These are phyloP conservation scores for human DNA, from an alignment of 2,113 vertebrate genomes.

Conservation along the genomic window GRCh38 chr14:29347001-29347500, in stretches of 20 bases:
- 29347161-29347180: background rate
- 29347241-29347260: background rate
- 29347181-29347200: background rate
- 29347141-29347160: background rate
- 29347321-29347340: background rate
- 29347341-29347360: background rate
- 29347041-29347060: background rate
- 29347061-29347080: background rate
- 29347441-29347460: background rate
- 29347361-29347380: background rate
- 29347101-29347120: background rate
- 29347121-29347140: background rate
- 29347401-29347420: background rate
- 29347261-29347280: background rate
- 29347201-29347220: background rate
- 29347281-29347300: background rate
- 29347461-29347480: background rate
- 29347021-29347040: background rate
- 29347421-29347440: background rate
- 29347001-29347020: background rate
- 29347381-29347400: background rate
- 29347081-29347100: background rate
- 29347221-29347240: background rate
- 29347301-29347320: background rate
- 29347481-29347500: slow-evolving; percentile 15